These are phyloP conservation scores for Drosophila paramelanica DNA, from an alignment of 2,888 invertebrate species.

Conservation along the genomic window DNA sequence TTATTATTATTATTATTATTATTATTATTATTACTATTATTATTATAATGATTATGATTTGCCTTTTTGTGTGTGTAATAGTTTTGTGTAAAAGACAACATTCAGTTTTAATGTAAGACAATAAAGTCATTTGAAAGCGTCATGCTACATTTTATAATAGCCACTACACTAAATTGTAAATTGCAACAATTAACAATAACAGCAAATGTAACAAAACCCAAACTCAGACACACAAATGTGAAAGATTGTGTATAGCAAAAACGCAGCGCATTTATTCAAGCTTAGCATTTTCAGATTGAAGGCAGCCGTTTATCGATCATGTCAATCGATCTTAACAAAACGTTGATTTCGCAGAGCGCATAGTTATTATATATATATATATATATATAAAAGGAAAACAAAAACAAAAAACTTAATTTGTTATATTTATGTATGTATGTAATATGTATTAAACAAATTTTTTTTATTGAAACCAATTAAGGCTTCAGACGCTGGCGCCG, in stretches of 20 bases:
- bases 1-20: conserved; percentile 40
- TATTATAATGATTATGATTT: conserved; percentile 43
- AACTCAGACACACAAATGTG: conserved; percentile 40
- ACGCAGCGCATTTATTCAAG: conserved; percentile 55
- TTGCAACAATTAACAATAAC: conserved; percentile 48
- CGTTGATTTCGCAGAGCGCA: conserved; percentile 28
- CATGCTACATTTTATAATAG: conserved; percentile 43
- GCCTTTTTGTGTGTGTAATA: conserved; percentile 43
- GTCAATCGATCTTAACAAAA: conserved; percentile 23
- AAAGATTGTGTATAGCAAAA: conserved; percentile 54
- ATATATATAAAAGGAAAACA: conserved; percentile 4
- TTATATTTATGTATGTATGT: conserved; percentile 46
- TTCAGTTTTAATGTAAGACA: conserved; percentile 62
- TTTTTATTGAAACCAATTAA: conserved; percentile 28
- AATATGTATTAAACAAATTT: conserved; percentile 36
- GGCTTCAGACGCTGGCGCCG: conserved; percentile 28
- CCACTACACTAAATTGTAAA: conserved; percentile 44
- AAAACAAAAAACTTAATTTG: conserved; percentile 45
- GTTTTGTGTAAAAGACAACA: conserved; percentile 59
- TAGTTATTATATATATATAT: conserved; percentile 45
- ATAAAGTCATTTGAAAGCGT: conserved; percentile 58
- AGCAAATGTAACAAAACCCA: conserved; percentile 21
- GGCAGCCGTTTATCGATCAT: conserved; percentile 24
- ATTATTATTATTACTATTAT: conserved; percentile 48
- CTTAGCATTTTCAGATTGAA: conserved; percentile 45